Evolutionary conservation across 2,888 invertebrate species (phyloP).

Genomic region (Tetragnatha montana): DNA sequence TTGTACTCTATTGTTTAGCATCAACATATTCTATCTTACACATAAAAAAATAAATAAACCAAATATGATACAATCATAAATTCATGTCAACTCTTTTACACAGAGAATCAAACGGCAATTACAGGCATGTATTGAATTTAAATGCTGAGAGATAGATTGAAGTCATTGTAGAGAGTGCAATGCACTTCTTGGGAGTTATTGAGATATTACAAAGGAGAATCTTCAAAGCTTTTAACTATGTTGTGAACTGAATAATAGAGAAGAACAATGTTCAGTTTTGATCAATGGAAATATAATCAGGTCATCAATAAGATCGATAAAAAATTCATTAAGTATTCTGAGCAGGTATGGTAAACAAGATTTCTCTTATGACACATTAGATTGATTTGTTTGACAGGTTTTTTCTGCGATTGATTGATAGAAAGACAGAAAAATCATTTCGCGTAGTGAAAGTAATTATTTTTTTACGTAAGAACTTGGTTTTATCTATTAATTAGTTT

Average conservation of each 20-base stretch:
- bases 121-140: not conserved
- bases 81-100: too few relatives aligned
- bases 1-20: too few relatives aligned
- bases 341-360: not conserved
- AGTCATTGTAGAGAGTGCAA: not conserved
- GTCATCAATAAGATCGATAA: not conserved
- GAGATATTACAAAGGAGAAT: not conserved
- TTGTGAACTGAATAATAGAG: not conserved
- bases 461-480: too few relatives aligned
- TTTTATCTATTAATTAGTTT: too few relatives aligned
- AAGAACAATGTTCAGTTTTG: not conserved
- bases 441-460: too few relatives aligned
- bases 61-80: too few relatives aligned
- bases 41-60: too few relatives aligned
- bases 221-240: not conserved
- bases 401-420: too few relatives aligned
- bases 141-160: not conserved
- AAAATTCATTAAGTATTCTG: not conserved
- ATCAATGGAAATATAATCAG: not conserved
- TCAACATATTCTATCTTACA: too few relatives aligned
- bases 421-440: too few relatives aligned
- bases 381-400: too few relatives aligned
- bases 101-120: too few relatives aligned
- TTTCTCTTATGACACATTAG: not conserved
- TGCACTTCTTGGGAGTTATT: not conserved